phyloP scores from a whole-genome alignment of 2,113 vertebrate genomes.

The Anolis carolinensis region DNA sequence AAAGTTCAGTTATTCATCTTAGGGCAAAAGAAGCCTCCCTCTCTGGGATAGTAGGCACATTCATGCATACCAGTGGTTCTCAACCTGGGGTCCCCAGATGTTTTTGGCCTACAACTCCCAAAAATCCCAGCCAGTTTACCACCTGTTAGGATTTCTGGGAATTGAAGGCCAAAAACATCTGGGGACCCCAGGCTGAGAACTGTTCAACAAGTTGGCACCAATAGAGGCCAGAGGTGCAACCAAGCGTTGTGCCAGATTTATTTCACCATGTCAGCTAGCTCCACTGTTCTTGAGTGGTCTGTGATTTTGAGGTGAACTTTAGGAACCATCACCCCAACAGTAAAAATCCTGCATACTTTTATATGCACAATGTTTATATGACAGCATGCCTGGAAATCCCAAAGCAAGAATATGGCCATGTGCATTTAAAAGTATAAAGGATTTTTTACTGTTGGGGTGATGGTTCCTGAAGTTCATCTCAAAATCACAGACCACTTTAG shows the following conservation, averaged over 20 bases:
- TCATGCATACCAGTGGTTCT: too few relatives aligned
- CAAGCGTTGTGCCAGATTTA: neutral
- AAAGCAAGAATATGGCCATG: neutral
- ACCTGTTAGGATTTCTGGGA: too few relatives aligned
- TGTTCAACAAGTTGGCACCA: neutral
- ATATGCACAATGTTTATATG: neutral
- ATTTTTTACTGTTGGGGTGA: slow-evolving; percentile 1
- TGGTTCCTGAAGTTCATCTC: neutral
- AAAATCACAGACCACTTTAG: neutral
- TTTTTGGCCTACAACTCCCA: too few relatives aligned
- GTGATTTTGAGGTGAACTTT: neutral
- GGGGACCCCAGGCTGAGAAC: too few relatives aligned
- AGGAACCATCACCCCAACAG: slow-evolving; percentile 2
- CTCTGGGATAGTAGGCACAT: neutral
- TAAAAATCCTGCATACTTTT: neutral
- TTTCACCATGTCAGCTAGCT: neutral
- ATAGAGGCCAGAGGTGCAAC: neutral
- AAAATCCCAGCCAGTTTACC: too few relatives aligned
- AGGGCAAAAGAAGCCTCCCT: neutral
- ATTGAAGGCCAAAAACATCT: too few relatives aligned
- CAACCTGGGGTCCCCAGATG: too few relatives aligned
- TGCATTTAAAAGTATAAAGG: neutral
- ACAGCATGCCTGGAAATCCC: neutral
- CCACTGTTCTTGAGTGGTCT: neutral
- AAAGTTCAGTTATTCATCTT: neutral